Base-by-base conservation (phyloP, 2,113 vertebrate genomes). In the Rhegmatorhina hoffmannsi region DNA sequence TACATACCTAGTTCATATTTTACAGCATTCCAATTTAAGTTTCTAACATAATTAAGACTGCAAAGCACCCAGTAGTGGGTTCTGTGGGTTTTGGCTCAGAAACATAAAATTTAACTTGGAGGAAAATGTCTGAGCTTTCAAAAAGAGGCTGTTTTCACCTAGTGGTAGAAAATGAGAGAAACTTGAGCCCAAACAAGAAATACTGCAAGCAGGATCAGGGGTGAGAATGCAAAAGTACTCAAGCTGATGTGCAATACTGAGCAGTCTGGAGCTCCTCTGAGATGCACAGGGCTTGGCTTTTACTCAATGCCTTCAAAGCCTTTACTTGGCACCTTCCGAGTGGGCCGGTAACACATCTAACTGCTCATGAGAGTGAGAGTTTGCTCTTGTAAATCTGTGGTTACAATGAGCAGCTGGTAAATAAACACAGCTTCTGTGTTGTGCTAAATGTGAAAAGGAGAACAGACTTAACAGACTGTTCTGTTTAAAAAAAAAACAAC, bases 401-500 rank as follows among this genome's bases (percentile, higher is more conserved):
- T 89, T 84, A 75, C 36, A 76, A 64, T 0, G 17, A 87, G 80
- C 86, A 92, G 80, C 80, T 92, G 80, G 69, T 92, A 93, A 92
- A 94, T 72, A 95, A 94, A 81, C 60, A 86, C 44, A 69, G 73
- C 68, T 72, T 70, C 38, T 3, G 43, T 89, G 23, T 56, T 81
- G 73, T 72, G 86, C 83, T 92, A n/a, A 49, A 81, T 43, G 56
- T n/a, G 64, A 95, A 97, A 96, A 96, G 93, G 79, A 92, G 95
- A 96, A 96, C 92, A 96, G 82, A 76, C 90, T 86, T 55, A 55
- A 70, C 52, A 95, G 80, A 19, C 84, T 84, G 89, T 96, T 96
- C 95, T 97, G 86, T 96, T 94, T 82, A 53, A 96, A 90, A 59
- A 68, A 68, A 85, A 96, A 17, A 63, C 20, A 17, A 34, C n/a